phyloP scores from a whole-genome alignment of 2,113 vertebrate genomes.

The Forbesichthys agassizii region DNA sequence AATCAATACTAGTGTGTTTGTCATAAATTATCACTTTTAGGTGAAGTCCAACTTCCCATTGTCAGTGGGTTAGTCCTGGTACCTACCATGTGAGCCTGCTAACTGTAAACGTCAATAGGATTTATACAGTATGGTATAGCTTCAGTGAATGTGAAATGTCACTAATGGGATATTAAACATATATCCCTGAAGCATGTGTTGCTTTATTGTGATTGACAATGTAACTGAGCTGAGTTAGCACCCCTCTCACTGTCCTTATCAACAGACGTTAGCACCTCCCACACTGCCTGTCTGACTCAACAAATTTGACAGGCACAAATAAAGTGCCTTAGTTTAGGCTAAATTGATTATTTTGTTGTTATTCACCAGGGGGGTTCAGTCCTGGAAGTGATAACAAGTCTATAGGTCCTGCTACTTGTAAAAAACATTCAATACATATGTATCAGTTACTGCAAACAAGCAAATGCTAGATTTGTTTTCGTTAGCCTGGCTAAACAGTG shows the following conservation, averaged over 20 bases:
- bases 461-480: neutral
- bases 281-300: slow-evolving; percentile 5
- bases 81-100: neutral
- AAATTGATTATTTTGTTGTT: neutral
- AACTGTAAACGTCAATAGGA: neutral
- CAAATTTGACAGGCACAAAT: neutral
- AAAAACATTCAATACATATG: no score
- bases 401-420: no score
- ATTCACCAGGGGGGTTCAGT: neutral
- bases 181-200: neutral
- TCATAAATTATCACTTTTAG: neutral
- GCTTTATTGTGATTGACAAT: neutral
- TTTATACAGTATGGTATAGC: neutral
- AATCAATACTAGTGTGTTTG: neutral
- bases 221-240: neutral
- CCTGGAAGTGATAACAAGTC: no score
- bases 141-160: neutral
- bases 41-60: slow-evolving; percentile 10
- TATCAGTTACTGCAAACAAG: no score
- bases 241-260: slow-evolving; percentile 11
- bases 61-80: neutral
- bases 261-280: slow-evolving; percentile 21
- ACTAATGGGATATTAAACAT: neutral
- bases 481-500: neutral
- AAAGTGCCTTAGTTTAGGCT: neutral